phyloP scores from a whole-genome alignment of 2,797 vertebrate species.

The Euphonia xanthogaster region DNA sequence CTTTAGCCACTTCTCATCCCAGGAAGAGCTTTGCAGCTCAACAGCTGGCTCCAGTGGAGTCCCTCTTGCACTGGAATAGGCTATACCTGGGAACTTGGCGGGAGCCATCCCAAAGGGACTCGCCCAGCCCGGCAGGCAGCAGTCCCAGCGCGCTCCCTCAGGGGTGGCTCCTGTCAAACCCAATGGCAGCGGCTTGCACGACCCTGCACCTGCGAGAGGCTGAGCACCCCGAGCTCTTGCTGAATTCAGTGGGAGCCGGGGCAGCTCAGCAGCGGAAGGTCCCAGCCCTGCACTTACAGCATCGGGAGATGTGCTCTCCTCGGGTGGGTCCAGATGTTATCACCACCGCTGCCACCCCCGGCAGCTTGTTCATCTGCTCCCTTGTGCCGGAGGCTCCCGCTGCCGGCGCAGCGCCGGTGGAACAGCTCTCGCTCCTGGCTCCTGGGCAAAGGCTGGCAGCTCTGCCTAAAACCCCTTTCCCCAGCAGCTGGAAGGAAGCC shows the following conservation, averaged over 20 bases:
- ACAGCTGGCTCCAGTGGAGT: not conserved
- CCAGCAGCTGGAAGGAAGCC: not conserved
- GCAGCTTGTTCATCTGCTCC: slow-evolving; percentile 37
- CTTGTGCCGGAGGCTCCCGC: slow-evolving; percentile 29
- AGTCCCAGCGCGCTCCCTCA: not conserved
- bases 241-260: slow-evolving; percentile 15
- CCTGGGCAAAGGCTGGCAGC: slow-evolving; percentile 43
- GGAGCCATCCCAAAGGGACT: not conserved
- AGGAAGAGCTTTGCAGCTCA: not conserved
- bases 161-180: not conserved
- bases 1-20: not conserved
- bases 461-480: not conserved
- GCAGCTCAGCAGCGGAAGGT: not conserved
- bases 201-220: not conserved
- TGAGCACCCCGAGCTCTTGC: not conserved
- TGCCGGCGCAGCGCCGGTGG: not conserved
- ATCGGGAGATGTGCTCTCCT: not conserved
- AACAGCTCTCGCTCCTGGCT: slow-evolving; percentile 7
- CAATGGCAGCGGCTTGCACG: not conserved
- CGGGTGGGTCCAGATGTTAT: slow-evolving; percentile 53
- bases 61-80: not conserved
- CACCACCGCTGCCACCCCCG: slow-evolving; percentile 19
- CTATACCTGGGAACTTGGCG: not conserved
- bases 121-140: not conserved
- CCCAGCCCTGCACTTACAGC: slow-evolving; percentile 33